Conservation (phyloP, 1,140 invertebrate species). For the Drosophila seguyi region DNA sequence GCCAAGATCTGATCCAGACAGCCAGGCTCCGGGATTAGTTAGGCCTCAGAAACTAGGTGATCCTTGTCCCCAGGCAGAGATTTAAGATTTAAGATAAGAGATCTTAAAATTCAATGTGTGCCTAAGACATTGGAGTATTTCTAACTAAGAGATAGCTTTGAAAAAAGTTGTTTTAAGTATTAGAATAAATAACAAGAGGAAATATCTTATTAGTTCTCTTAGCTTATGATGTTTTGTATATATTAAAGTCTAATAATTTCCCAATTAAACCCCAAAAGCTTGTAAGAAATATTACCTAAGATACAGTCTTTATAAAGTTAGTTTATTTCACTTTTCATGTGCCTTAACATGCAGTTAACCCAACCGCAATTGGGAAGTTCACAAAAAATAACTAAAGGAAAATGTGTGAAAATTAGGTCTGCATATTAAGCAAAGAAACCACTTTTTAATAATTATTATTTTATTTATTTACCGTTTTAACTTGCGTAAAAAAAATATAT, state of each 20-base stretch:
- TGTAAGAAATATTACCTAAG: neutral
- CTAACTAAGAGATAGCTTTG: neutral
- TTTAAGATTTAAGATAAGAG: neutral
- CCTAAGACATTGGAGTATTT: neutral
- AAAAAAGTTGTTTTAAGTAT: neutral
- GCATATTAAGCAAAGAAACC: neutral
- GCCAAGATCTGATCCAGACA: conserved; percentile 12
- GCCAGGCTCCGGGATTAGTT: conserved; percentile 18
- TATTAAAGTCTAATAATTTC: neutral
- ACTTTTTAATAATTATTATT: no score
- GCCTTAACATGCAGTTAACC: neutral
- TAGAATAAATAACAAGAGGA: no score
- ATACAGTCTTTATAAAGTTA: no score
- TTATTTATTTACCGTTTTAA: no score
- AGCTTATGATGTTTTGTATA: no score
- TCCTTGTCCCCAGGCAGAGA: conserved; percentile 14
- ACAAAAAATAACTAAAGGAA: neutral
- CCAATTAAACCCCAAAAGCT: neutral
- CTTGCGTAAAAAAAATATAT: neutral
- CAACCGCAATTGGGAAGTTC: conserved; percentile 5
- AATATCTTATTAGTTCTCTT: no score
- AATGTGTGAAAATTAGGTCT: conserved; percentile 6
- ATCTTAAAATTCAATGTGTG: neutral
- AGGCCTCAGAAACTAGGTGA: conserved; percentile 19
- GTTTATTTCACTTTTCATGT: neutral